phyloP scores from a whole-genome alignment of 2,113 vertebrate genomes.

The Chiloscyllium plagiosum region DNA sequence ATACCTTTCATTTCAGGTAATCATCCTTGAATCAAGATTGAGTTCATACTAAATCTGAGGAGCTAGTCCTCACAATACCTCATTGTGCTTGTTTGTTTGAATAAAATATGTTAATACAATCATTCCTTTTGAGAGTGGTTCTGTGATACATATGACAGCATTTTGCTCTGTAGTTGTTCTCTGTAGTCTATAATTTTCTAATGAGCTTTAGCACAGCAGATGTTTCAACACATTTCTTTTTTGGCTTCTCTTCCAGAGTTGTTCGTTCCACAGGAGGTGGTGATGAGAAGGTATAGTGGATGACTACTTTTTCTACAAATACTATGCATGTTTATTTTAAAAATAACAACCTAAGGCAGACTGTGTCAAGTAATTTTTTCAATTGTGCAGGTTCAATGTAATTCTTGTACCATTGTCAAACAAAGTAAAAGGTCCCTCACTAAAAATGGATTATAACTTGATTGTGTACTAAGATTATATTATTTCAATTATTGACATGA shows the following conservation, averaged over 20 bases:
- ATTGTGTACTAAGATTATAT: neutral
- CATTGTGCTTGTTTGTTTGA: neutral
- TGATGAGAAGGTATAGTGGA: constrained; percentile 28
- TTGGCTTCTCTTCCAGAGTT: constrained; percentile 14
- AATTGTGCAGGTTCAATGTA: neutral
- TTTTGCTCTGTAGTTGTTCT: neutral
- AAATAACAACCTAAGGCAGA: neutral
- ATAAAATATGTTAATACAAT: neutral
- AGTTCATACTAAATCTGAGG: neutral
- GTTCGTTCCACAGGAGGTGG: neutral
- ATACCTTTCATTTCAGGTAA: neutral
- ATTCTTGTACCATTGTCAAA: neutral
- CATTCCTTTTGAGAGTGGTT: neutral
- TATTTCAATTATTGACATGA: neutral
- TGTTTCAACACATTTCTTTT: neutral
- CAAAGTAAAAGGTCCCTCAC: too few relatives aligned
- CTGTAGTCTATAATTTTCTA: neutral
- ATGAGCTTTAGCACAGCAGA: neutral
- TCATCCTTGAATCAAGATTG: neutral
- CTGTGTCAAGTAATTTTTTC: neutral
- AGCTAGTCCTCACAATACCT: too few relatives aligned
- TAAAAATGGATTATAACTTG: neutral
- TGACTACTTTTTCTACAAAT: neutral
- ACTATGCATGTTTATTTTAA: neutral
- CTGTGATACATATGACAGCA: neutral